Evolutionary conservation across 2,797 vertebrate genomes (phyloP), one percentile per base, ranked within the genome.

Genomic region (Synanceia verrucosa): DNA sequence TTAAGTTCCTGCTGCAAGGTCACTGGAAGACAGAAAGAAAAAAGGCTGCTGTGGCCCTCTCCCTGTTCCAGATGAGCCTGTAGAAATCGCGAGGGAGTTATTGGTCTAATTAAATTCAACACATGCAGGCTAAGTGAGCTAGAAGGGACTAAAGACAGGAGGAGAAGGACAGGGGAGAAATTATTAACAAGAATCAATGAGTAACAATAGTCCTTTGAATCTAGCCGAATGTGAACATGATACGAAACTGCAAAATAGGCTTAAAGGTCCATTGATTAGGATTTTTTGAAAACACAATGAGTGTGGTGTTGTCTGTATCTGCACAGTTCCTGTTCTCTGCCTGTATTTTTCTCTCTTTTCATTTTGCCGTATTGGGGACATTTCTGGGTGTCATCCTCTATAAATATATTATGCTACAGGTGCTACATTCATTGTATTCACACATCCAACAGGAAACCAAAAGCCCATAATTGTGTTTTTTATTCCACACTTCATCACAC

Each of bases 51-150:
- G 53, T 58, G 48, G 73, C 65, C 66, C 72, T 88, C 80, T 88
- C 47, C 65, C 78, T 89, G 86, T 70, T 90, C 87, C 86, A 92
- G 79, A 89, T 89, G 74, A 89, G 82, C 70, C 80, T 76, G 65
- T 68, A 73, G 76, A 86, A 91, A 81, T 87, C 89, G 90, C 48
- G 53, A 68, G 89, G 86, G 91, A 91, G 58, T 85, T 84, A 85
- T 79, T 86, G 89, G 75, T 87, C 86, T 88, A 93, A 91, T 92
- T 93, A 90, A 89, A 91, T 91, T 82, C 78, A 87, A 84, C 68
- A 85, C 87, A 91, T 85, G 60, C 64, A 82, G 70, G 66, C 66
- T 53, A 82, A 76, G 73, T 82, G 80, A 79, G 78, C 59, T 72
- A 78, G 50, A 78, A 83, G 78, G 59, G 41, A 76, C 39, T 24